These are phyloP conservation scores for Patella caerulea DNA, from an alignment of 2,888 invertebrate species.

Conservation along the genomic window DNA sequence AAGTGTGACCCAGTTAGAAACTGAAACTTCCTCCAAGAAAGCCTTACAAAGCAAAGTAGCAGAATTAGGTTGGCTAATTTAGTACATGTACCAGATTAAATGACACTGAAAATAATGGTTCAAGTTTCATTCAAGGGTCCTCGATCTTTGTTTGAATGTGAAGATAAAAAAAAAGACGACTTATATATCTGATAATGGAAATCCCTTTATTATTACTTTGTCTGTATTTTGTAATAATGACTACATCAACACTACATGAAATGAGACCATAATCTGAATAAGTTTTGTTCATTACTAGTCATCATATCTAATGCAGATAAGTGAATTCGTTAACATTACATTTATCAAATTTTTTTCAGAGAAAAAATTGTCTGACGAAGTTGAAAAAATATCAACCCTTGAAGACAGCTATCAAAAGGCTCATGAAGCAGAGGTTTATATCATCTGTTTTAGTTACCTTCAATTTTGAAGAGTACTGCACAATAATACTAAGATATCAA, in stretches of 20 bases:
- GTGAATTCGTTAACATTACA: not conserved
- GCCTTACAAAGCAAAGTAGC: slow-evolving; percentile 42
- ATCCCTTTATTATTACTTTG: no score
- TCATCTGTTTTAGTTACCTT: not conserved
- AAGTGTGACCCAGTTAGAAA: slow-evolving; percentile 55
- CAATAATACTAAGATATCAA: no score
- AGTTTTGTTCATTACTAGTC: slow-evolving; percentile 5
- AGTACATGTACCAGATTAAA: not conserved
- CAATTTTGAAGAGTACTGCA: no score
- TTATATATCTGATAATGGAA: no score
- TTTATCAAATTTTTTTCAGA: slow-evolving; percentile 36
- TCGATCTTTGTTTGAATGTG: no score
- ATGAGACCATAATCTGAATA: not conserved
- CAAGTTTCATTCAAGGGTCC: no score
- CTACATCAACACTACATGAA: no score
- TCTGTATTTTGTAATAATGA: no score
- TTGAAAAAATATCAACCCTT: not conserved
- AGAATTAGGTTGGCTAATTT: slow-evolving; percentile 55
- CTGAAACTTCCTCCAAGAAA: slow-evolving; percentile 42
- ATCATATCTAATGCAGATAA: not conserved
- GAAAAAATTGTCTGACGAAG: slow-evolving; percentile 31
- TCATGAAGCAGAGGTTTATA: slow-evolving; percentile 19
- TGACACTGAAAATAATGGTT: no score
- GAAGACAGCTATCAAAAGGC: not conserved
- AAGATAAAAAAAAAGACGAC: no score